Evolutionary conservation across 2,888 invertebrate genomes (phyloP), one percentile per base, ranked within the genome.

Genomic region (Eristalinus sepulchralis): DNA sequence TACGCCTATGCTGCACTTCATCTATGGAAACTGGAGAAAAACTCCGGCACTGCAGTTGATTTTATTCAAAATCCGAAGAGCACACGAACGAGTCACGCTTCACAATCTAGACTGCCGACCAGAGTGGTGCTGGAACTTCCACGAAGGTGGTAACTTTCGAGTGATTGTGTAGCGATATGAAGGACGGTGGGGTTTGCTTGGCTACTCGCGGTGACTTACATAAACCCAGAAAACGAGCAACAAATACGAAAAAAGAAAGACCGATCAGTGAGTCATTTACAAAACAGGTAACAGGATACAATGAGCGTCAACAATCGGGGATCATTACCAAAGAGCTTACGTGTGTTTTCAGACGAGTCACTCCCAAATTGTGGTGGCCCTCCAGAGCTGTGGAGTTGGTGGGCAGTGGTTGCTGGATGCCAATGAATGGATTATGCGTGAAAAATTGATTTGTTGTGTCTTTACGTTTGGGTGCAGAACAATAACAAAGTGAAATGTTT

Each of bases 251-350:
- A 17, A 39, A 47, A 17, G 47, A 47, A 47, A 47, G 17, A 47
- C 47, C 47, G 47, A 77, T 73, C 67, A 68, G 75, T 86, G 86
- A 86, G 62, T 86, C 86, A 86, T 83, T 66, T 36, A 11, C 68
- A 27, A 78, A 82, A 86, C 78, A 66, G 66, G 86, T 83, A 86
- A 86, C 83, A 86, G 86, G 86, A 86, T 86, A 78, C 75, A 62
- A 75, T 82, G 72, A 62, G 22, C 20, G 75, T 20, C 64, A 80
- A 60, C 62, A 68, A 53, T 59, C 34, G 33, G 62, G 31, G 34
- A n/a, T 53, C 34, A 62, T 62, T 62, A 20, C 24, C 17, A 47
- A 47, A 47, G 47, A 47, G 47, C 47, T 47, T 47, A 47, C 47
- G 47, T 47, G 22, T 66, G 20, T 36, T 70, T 57, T 20, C 34